Percentiles rank a stretch among this genome's conserved stretches.
These are phyloP conservation scores for Apostichopus leukothele DNA, from an alignment of 53 echinoderm and acorn worm genomes.

Conservation along the genomic window DNA sequence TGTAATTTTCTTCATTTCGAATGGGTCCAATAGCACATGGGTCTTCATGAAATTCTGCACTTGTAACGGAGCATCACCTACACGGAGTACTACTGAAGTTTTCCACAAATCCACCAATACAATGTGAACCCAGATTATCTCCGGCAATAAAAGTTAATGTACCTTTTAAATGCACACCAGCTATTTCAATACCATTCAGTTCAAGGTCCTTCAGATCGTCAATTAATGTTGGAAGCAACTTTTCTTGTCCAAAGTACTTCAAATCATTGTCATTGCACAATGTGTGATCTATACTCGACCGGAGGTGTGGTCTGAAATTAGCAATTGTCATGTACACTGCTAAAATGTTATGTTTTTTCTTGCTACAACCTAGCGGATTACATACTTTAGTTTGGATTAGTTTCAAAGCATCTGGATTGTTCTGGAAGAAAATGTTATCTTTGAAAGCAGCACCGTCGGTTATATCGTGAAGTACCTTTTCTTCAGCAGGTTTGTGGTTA, in stretches of 20 bases:
- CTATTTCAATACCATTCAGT: conserved; percentile 43
- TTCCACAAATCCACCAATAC: conserved; percentile 59
- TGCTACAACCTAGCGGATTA: conserved; percentile 61
- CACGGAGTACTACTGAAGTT: conserved; percentile 54
- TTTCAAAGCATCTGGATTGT: conserved; percentile 29
- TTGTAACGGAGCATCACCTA: conserved; percentile 49
- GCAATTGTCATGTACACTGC: conserved; percentile 64
- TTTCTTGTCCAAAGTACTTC: conserved; percentile 28
- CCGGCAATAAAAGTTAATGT: conserved; percentile 49
- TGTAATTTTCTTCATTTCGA: neutral
- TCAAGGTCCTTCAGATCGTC: conserved; percentile 53
- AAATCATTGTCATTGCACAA: conserved; percentile 58
- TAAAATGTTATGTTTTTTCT: conserved; percentile 62
- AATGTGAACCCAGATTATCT: conserved; percentile 64
- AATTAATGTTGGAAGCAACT: neutral
- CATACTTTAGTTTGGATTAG: conserved; percentile 49
- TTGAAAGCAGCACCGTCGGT: no score
- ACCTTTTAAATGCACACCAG: conserved; percentile 23
- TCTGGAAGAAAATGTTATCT: conserved; percentile 46
- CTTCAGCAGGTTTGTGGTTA: neutral
- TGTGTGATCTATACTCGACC: conserved; percentile 61
- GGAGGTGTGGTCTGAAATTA: conserved; percentile 53
- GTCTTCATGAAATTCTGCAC: conserved; percentile 4
- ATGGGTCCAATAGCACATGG: neutral
- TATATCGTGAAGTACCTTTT: neutral